Percentiles rank a stretch among this genome's conserved stretches.
phyloP scores from a whole-genome alignment of 2,797 vertebrate species.

The Darevskia nairensis region DNA sequence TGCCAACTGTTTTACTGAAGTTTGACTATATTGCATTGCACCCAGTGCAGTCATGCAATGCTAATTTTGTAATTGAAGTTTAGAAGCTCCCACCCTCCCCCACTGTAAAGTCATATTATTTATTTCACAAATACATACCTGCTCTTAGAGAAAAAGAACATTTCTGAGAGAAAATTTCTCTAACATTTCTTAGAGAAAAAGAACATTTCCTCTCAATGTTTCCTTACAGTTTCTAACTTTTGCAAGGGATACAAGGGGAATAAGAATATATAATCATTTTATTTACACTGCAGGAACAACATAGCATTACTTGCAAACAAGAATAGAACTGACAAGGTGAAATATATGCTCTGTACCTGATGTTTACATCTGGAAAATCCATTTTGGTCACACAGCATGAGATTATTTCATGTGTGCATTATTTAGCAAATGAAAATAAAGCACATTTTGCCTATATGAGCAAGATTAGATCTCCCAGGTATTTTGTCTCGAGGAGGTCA shows the following conservation, averaged over 20 bases:
- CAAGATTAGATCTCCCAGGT: slow-evolving; percentile 7
- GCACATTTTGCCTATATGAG: slow-evolving; percentile 17
- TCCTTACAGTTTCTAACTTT: slow-evolving; percentile 11
- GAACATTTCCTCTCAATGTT: neutral
- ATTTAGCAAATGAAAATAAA: slow-evolving; percentile 35
- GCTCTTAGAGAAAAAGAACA: neutral
- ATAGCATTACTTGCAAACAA: neutral
- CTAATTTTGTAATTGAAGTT: slow-evolving; percentile 9
- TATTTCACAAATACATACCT: neutral
- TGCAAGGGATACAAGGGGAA: neutral
- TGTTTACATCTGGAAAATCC: slow-evolving; percentile 18
- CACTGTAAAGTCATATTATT: neutral
- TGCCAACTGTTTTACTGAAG: slow-evolving; percentile 18
- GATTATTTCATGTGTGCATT: slow-evolving; percentile 18
- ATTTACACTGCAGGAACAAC: neutral
- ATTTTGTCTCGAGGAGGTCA: slow-evolving; percentile 21
- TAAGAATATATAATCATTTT: slow-evolving; percentile 19
- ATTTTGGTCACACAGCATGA: slow-evolving; percentile 33
- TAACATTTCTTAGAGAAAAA: neutral
- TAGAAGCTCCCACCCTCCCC: neutral
- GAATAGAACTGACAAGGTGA: slow-evolving; percentile 23
- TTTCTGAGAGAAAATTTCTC: too few relatives aligned
- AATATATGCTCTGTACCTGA: slow-evolving; percentile 17
- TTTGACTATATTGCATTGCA: slow-evolving; percentile 1
- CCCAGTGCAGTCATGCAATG: neutral